Evolutionary conservation across 1,140 invertebrate species (phyloP), one percentile per base, ranked within the genome.

Genomic region (Nasonia longicornis): DNA sequence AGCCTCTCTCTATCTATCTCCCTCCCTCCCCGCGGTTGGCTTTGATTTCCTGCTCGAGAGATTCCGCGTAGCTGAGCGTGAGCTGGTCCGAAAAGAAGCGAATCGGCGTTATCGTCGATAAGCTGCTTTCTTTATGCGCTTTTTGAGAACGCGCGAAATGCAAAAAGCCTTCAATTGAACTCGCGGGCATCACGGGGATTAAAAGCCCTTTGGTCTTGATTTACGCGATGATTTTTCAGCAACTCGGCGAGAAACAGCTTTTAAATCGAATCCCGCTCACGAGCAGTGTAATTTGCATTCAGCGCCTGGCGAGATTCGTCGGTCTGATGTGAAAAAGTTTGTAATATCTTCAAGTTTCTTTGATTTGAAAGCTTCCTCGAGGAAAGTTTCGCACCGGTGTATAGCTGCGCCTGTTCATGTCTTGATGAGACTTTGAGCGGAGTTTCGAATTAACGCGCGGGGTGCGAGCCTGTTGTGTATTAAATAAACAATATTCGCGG

Each of bases 31-130:
- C 35, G 7, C 69, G 16, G 11, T 8, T 42, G n/a, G 20, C 70
- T 45, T 72, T 31, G 70, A 73, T 73, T 73, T 48, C 35, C 11
- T n/a, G 22, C 42, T 48, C 71, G 71, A n/a, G 16, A 58, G 52
- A 58, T 58, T n/a, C 16, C 16, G 52, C 52, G 38, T 10, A 7
- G 3, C 20, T 7, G 1, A 3, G 8, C 8, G 38, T 42, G 52
- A n/a, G 16, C 48, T 52, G 48, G 48, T 52, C 16, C 16, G 52
- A n/a, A n/a, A 58, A 58, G 16, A 58, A n/a, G 52, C 52, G 20
- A 58, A 58, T 58, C n/a, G 2, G 20, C 8, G 10, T 42, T 42
- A 42, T 42, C 38, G 38, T 42, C 8, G 1, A 42, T 42, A 42
- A 42, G 8, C 38, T 42, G 31, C 31, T 35, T 35, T 35, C 31